Percentiles rank a stretch among this genome's conserved stretches.
Conservation (phyloP, 2,113 vertebrate genomes). For the Callipepla californica region DNA sequence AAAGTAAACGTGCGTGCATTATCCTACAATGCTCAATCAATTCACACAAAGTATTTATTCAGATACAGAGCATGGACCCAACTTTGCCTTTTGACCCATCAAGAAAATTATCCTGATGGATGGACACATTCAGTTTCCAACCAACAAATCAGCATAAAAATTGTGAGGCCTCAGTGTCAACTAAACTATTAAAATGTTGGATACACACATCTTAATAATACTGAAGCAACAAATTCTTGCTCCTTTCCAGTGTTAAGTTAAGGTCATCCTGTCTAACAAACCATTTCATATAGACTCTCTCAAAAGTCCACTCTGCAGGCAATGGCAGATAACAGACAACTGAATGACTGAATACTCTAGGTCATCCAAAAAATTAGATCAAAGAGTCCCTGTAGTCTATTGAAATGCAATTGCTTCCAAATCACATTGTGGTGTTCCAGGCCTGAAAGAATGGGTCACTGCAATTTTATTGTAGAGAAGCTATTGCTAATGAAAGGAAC, state of each 20-base stretch:
- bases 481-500: conserved; percentile 87
- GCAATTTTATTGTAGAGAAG: conserved; percentile 84
- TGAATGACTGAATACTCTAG: conserved; percentile 73
- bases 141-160: conserved; percentile 1
- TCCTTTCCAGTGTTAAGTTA: conserved; percentile 50
- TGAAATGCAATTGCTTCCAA: conserved; percentile 86
- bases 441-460: conserved; percentile 85
- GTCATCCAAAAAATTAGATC: conserved; percentile 85
- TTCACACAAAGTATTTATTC: background rate
- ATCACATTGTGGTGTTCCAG: conserved; percentile 82
- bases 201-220: conserved; percentile 7
- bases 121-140: background rate
- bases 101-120: background rate
- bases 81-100: background rate
- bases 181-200: conserved; percentile 6
- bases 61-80: background rate
- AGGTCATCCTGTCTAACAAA: conserved; percentile 75
- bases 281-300: conserved; percentile 63
- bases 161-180: background rate
- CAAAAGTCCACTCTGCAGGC: conserved; percentile 59
- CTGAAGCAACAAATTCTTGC: conserved; percentile 45
- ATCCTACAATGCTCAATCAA: background rate
- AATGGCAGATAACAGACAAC: conserved; percentile 70
- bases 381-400: conserved; percentile 83
- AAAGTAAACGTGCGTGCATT: background rate